These are phyloP conservation scores for Micrasema minimum DNA, from an alignment of 1,140 invertebrate species.

Conservation along the genomic window DNA sequence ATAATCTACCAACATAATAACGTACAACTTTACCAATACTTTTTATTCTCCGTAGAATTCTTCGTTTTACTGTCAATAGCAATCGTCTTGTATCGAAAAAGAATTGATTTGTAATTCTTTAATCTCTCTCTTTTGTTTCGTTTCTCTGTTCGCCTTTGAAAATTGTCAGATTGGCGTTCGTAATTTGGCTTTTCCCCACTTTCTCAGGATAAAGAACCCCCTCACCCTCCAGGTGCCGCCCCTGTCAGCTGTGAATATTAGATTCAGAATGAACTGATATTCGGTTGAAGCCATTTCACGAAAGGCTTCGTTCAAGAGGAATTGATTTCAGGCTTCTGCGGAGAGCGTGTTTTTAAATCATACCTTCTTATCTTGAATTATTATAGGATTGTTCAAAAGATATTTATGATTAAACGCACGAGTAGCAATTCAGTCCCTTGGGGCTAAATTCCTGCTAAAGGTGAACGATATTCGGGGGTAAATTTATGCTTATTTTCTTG, in stretches of 20 bases:
- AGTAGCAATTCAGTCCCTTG: no score
- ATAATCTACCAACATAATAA: no score
- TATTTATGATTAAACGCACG: no score
- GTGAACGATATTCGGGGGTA: no score
- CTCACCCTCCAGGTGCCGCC: not conserved
- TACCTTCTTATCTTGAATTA: no score
- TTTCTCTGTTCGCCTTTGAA: slow-evolving; percentile 16
- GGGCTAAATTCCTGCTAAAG: no score
- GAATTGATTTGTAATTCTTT: slow-evolving; percentile 37
- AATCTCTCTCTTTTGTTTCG: slow-evolving; percentile 21
- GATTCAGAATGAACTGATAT: slow-evolving; percentile 32
- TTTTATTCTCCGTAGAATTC: not conserved
- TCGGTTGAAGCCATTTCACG: slow-evolving; percentile 7
- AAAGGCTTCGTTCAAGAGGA: slow-evolving; percentile 15
- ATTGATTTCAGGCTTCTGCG: slow-evolving; percentile 10
- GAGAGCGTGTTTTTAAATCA: not conserved
- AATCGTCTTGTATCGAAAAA: not conserved
- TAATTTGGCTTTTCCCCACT: slow-evolving; percentile 37
- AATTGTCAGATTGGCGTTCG: slow-evolving; percentile 46
- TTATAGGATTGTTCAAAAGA: no score
- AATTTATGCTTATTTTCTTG: no score
- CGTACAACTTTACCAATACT: no score
- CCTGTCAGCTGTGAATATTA: slow-evolving; percentile 28
- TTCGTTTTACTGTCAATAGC: slow-evolving; percentile 14
- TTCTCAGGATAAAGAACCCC: slow-evolving; percentile 3